These are phyloP conservation scores for Byasa hedistus DNA, from an alignment of 2,888 invertebrate species.

Conservation along the genomic window DNA sequence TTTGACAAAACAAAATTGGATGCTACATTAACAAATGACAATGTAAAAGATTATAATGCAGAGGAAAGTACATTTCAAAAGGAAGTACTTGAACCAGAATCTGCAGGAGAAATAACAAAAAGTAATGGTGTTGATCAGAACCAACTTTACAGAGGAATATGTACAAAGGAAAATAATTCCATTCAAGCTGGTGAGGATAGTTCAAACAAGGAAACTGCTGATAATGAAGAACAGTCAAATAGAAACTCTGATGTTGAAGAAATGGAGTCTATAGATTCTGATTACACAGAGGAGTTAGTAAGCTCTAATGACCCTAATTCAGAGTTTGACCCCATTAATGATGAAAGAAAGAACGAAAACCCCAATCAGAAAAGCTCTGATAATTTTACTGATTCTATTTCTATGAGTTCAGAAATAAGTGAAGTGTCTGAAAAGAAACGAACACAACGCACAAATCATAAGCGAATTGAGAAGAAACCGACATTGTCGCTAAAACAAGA, in stretches of 20 bases:
- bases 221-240: background rate
- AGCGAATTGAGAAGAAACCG: constrained; percentile 42
- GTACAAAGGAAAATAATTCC: background rate
- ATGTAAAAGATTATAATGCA: background rate
- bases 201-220: background rate
- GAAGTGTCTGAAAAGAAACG: constrained; percentile 30
- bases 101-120: background rate
- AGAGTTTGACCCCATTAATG: constrained; percentile 11
- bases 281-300: constrained; percentile 9
- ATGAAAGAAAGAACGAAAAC: constrained; percentile 3
- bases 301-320: constrained; percentile 22
- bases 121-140: background rate
- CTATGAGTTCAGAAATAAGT: constrained; percentile 9
- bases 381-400: background rate
- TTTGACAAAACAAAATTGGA: background rate
- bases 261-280: constrained; percentile 6
- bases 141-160: background rate
- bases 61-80: background rate
- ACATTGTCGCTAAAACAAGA: constrained; percentile 42
- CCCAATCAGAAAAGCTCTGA: constrained; percentile 4
- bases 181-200: background rate
- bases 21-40: background rate
- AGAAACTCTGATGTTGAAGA: constrained; percentile 19
- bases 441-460: constrained; percentile 32
- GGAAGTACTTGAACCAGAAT: background rate